phyloP scores from a whole-genome alignment of 1,140 invertebrate species.

The Drosophila pallidifrons region DNA sequence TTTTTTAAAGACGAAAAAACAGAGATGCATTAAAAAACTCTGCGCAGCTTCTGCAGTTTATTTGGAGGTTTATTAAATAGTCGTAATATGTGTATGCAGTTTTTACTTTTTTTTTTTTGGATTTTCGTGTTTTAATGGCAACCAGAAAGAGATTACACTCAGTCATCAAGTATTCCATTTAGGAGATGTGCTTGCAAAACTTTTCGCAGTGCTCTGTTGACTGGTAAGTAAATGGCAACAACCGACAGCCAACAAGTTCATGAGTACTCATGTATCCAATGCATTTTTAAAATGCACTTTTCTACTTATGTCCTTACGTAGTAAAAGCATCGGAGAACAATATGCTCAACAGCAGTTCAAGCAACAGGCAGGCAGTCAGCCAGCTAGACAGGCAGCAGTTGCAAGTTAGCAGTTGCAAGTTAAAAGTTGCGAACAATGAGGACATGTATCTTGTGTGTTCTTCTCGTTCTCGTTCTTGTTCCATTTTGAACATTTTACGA shows the following conservation, averaged over 20 bases:
- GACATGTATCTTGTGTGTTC: slow-evolving; percentile 40
- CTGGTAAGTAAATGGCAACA: neutral
- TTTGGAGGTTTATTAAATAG: neutral
- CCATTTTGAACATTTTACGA: slow-evolving; percentile 64
- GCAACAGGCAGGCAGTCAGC: slow-evolving; percentile 6
- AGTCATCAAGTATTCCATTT: slow-evolving; percentile 69
- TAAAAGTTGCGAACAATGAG: slow-evolving; percentile 42
- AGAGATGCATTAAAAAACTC: no score
- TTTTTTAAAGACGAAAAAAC: no score
- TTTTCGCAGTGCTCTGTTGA: slow-evolving; percentile 3
- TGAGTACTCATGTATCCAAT: slow-evolving; percentile 68
- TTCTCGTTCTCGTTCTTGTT: slow-evolving; percentile 34
- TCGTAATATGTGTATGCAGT: neutral
- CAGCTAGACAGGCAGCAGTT: no score
- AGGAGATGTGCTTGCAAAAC: slow-evolving; percentile 22
- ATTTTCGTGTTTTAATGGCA: neutral
- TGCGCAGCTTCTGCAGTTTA: neutral
- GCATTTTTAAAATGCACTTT: slow-evolving; percentile 82
- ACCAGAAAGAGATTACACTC: slow-evolving; percentile 23
- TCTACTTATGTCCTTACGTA: slow-evolving; percentile 66
- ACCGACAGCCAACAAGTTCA: slow-evolving; percentile 11
- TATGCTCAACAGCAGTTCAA: neutral
- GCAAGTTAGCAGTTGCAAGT: slow-evolving; percentile 11
- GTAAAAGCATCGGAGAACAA: slow-evolving; percentile 71
- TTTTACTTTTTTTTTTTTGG: neutral